phyloP scores from a whole-genome alignment of 1,140 invertebrate species.

The Hermatobates lingyangjiaoensis region DNA sequence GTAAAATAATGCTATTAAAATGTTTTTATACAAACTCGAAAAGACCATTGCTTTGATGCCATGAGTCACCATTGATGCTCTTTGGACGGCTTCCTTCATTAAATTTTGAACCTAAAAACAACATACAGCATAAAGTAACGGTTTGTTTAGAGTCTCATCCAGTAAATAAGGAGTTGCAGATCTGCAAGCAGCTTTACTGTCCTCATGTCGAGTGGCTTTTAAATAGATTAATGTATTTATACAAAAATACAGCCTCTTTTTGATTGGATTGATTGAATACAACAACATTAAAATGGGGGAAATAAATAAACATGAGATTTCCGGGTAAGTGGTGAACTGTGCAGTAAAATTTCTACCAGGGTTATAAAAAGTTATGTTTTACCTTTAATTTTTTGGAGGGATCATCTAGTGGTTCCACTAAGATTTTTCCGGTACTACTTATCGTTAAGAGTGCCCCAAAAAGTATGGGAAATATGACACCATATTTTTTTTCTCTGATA shows the following conservation, averaged over 20 bases:
- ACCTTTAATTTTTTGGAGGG: no score
- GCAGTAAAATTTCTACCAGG: no score
- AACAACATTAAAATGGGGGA: neutral
- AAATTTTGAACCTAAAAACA: slow-evolving; percentile 15
- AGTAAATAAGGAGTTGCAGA: slow-evolving; percentile 11
- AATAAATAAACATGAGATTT: no score
- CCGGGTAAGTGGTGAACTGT: no score
- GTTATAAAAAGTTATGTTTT: no score
- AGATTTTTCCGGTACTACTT: no score
- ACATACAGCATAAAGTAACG: slow-evolving; percentile 14
- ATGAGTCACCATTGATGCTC: slow-evolving; percentile 23
- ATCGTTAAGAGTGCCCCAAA: no score
- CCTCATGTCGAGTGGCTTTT: neutral
- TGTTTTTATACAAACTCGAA: neutral
- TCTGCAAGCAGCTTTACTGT: neutral
- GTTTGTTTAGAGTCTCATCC: slow-evolving; percentile 17
- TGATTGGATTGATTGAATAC: neutral
- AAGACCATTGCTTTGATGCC: slow-evolving; percentile 21
- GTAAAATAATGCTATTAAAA: neutral
- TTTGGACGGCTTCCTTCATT: slow-evolving; percentile 19
- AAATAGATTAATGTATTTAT: neutral
- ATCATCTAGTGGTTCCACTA: no score
- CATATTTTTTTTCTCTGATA: no score
- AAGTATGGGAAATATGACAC: no score
- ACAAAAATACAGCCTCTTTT: neutral